These are phyloP conservation scores for Lophochroa leadbeateri DNA, from an alignment of 2,113 vertebrate species.

Conservation along the genomic window DNA sequence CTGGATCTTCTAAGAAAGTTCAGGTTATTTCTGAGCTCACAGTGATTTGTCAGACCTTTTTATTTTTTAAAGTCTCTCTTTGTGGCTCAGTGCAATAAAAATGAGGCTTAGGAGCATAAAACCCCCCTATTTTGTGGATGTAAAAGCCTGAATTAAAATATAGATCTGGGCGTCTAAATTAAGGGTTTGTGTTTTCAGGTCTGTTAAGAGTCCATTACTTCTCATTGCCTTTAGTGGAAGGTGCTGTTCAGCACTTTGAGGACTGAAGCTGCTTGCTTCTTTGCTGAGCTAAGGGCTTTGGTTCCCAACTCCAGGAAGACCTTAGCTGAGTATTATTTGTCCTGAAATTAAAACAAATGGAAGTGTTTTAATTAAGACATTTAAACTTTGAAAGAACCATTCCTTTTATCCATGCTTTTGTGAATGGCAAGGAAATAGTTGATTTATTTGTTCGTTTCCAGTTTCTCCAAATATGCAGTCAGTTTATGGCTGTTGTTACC, in stretches of 20 bases:
- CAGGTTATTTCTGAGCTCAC: not conserved
- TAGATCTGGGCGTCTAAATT: not conserved
- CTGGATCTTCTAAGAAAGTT: not conserved
- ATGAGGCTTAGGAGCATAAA: not conserved
- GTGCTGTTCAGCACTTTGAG: not conserved
- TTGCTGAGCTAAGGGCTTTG: not conserved
- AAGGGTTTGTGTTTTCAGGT: not conserved
- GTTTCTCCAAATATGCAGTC: not conserved
- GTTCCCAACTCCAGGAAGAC: not conserved
- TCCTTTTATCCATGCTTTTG: not conserved
- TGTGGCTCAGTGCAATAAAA: not conserved
- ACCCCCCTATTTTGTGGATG: not conserved
- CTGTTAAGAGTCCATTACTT: conserved; percentile 9
- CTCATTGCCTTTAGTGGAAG: not conserved
- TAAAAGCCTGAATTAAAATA: not conserved
- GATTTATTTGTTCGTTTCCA: not conserved
- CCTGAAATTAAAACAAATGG: not conserved
- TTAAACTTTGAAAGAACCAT: not conserved
- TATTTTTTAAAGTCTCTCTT: not conserved
- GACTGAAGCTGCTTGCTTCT: not conserved
- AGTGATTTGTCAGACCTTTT: not conserved
- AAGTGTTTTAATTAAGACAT: not conserved
- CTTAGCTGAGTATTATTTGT: not conserved
- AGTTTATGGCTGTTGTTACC: not conserved
- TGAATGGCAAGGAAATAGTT: not conserved